Base-by-base conservation (phyloP, 2,113 vertebrate species). In the Oreocharis arfaki region DNA sequence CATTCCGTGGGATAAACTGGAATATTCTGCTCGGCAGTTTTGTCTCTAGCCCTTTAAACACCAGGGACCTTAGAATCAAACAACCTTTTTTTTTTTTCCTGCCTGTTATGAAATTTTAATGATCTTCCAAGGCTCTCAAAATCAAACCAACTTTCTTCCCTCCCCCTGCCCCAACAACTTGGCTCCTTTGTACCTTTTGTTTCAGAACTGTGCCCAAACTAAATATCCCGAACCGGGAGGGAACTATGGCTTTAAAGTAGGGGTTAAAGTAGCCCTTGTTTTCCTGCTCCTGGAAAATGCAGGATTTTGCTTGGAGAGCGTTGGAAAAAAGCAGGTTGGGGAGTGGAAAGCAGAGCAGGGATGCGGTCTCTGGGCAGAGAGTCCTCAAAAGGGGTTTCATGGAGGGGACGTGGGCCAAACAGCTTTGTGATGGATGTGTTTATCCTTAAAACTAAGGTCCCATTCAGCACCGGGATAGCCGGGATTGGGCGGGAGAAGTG, bases 341-440 rank as follows among this genome's bases (percentile, higher is more conserved):
- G 80, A 92, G 35, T 67, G 93, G 68, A 92, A 81, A 92, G 24
- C 0, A 19, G 60, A 86, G 86, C 46, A 30, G 76, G 79, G 87
- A 74, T 57, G 39, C 0, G 0, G 30, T 56, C 33, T 81, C 52
- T 1, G 67, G 57, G 52, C 59, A 50, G 41, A 56, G 49, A 85
- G 84, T 13, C 75, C 87, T 96, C 82, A 88, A 80, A 96, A 85
- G 78, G 68, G 87, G 95, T 95, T 94, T 97, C 89, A 89, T 33
- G 87, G 89, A 93, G 60, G 63, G 67, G 91, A 35, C 13, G 93
- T 86, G 73, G 93, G 89, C 94, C 71, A 22, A 93, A 4, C 93
- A 93, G 85, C 90, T 92, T 96, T 95, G 90, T 96, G 95, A 95
- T 96, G 96, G 90, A 95, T 96, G 90, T 92, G 90, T 96, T 97